Percentiles rank a stretch among this genome's conserved stretches.
phyloP scores from a whole-genome alignment of 2,113 vertebrate genomes.

The Rhegmatorhina hoffmannsi region DNA sequence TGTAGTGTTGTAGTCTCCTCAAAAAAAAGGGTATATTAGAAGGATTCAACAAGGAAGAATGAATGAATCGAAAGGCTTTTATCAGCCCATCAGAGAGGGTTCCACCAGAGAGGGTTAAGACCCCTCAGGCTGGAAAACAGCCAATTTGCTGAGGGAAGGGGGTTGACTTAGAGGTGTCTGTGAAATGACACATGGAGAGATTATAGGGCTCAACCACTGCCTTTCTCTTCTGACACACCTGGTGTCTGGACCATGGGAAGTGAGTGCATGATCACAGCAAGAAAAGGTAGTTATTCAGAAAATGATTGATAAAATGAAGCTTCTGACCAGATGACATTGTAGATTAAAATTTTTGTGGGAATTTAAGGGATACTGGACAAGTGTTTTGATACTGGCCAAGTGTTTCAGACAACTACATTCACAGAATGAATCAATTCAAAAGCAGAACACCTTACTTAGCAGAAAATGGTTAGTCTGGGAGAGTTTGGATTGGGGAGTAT shows the following conservation, averaged over 20 bases:
- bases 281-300: background rate
- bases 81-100: background rate
- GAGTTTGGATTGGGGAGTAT: background rate
- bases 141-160: background rate
- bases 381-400: background rate
- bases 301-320: background rate
- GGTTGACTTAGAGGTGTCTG: background rate
- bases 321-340: fast-evolving
- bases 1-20: background rate
- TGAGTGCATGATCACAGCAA: background rate
- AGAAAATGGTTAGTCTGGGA: background rate
- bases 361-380: background rate
- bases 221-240: background rate
- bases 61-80: background rate
- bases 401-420: background rate
- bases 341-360: background rate
- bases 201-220: background rate
- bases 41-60: background rate
- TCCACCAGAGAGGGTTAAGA: background rate
- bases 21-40: background rate
- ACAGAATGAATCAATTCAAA: background rate
- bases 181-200: background rate
- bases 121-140: background rate
- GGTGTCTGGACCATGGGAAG: background rate
- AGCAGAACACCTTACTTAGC: background rate